Evolutionary conservation across 2,797 vertebrate species (phyloP).

Genomic region (Acropternis orthonyx): DNA sequence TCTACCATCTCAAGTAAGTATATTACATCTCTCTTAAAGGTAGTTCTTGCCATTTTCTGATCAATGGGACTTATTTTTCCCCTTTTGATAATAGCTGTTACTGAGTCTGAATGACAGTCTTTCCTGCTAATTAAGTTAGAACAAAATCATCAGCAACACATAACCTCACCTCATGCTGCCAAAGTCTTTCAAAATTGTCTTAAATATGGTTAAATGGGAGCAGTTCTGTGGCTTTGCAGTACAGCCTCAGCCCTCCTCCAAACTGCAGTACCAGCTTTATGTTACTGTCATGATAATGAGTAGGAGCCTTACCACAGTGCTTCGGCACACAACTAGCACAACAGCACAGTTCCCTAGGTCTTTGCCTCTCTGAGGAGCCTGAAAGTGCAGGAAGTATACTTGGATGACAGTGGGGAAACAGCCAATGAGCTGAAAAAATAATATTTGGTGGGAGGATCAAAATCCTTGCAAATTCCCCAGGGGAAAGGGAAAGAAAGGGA

Average conservation of each 20-base stretch:
- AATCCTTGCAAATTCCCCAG: background rate
- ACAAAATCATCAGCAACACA: background rate
- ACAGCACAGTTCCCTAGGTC: background rate
- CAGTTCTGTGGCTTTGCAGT: background rate
- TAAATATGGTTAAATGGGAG: background rate
- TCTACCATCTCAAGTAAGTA: slow-evolving; percentile 73
- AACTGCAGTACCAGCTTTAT: background rate
- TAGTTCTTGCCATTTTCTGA: background rate
- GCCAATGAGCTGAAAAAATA: background rate
- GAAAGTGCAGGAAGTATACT: background rate
- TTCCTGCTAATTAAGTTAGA: background rate
- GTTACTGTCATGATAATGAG: background rate
- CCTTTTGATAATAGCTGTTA: background rate
- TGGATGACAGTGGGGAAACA: background rate
- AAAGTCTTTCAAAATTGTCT: background rate
- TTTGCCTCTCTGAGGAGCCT: background rate
- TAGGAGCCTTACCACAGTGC: background rate
- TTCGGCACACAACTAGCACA: background rate
- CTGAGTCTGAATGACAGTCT: background rate
- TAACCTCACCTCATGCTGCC: background rate
- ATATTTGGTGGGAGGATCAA: background rate
- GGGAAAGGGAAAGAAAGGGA: background rate
- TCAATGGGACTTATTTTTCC: background rate
- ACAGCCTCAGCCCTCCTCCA: background rate
- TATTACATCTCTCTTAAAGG: background rate